Percentiles rank a stretch among this genome's conserved stretches.
These are phyloP conservation scores for Ameiurus melas DNA, from an alignment of 2,113 vertebrate genomes.

Conservation along the genomic window DNA sequence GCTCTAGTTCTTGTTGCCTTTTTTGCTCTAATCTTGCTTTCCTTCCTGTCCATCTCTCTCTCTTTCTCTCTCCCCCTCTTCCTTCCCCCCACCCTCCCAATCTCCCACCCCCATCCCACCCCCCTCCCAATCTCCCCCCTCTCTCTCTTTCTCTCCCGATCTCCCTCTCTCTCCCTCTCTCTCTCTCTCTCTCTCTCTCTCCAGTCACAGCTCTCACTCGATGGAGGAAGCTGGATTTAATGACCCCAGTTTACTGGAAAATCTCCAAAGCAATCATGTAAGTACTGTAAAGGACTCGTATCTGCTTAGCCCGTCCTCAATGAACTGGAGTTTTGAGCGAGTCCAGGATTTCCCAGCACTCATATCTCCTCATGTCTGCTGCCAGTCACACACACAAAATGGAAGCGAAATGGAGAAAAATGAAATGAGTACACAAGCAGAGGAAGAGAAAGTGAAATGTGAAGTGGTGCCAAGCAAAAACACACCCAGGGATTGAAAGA, in stretches of 20 bases:
- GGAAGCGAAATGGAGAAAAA: too few species aligned
- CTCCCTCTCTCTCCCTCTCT: conserved; percentile 30
- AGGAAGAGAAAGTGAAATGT: neutral
- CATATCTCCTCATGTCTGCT: neutral
- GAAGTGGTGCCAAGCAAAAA: neutral
- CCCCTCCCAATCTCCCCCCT: too few species aligned
- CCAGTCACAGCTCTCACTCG: conserved; percentile 83
- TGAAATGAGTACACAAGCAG: neutral
- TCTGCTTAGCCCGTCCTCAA: conserved; percentile 41
- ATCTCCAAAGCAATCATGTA: conserved; percentile 96
- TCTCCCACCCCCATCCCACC: too few species aligned
- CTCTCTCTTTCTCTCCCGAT: neutral
- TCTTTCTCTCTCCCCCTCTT: conserved; percentile 19
- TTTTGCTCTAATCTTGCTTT: conserved; percentile 13
- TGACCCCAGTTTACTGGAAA: conserved; percentile 90
- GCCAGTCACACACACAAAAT: neutral
- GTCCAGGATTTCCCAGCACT: conserved; percentile 3
- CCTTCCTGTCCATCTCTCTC: neutral
- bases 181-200: conserved; percentile 49
- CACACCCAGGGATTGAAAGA: neutral
- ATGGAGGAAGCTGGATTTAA: conserved; percentile 86
- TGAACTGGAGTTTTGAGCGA: conserved; percentile 30
- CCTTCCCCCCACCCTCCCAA: too few species aligned
- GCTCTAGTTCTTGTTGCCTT: neutral
- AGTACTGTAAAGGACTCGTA: conserved; percentile 65